Base-by-base conservation (phyloP, 2,113 vertebrate species). In the Nothocercus julius region DNA sequence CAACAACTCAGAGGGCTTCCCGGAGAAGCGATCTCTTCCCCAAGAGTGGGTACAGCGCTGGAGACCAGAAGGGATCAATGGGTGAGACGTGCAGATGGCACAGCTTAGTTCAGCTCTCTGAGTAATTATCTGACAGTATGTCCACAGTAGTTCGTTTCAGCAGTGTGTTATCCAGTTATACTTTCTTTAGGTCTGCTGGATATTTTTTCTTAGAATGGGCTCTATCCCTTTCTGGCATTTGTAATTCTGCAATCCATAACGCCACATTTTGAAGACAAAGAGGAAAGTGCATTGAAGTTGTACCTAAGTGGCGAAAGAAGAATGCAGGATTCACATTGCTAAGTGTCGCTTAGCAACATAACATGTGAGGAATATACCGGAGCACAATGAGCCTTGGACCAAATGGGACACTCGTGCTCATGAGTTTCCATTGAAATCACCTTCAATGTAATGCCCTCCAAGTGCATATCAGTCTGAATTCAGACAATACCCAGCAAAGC, bases 181-280 rank as follows among this genome's bases (percentile, higher is more conserved):
- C 22, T 87, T 90, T 84, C 89, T 59, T 38, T 44, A 45, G 78
- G 74, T 90, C 84, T 84, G 24, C 62, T 58, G 84, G 68, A 70
- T 47, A 10, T 73, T 5, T 69, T 49, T 92, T 40, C 36, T 51
- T 49, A 81, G 69, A 80, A 24, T 18, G 45, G 40, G 59, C 77
- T 96, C 51, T 53, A 75, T 53, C 47, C 27, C 64, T 7, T 4
- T 77, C 67, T 81, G 72, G 72, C 70, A 85, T 62, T 89, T 87
- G 44, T 5, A 11, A 92, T 54, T 62, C 54, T 94, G 80, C 74
- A 76, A 90, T 89, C 64, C 83, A 16, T 90, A 96, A 90, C 1
- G 40, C 40, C 72, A 51, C 70, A 53, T 94, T 92, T 70, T 75
- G 53, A 89, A 87, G 92, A 95, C 47, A 92, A 82, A 95, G 87